phyloP scores from a whole-genome alignment of 2,113 vertebrate genomes.

The Mobula hypostoma region DNA sequence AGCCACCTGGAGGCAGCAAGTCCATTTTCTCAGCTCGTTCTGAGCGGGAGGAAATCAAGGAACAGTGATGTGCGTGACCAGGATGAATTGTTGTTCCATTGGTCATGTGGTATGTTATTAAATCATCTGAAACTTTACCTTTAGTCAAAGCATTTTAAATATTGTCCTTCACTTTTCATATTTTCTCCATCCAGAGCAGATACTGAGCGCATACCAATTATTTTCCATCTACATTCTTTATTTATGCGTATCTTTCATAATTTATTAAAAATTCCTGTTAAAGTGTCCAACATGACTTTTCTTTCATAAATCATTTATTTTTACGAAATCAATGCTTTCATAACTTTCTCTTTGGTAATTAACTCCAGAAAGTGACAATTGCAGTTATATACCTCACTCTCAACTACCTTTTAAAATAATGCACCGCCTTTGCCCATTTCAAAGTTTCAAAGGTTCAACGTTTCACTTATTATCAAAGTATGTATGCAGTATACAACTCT shows the following conservation, averaged over 20 bases:
- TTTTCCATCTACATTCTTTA: neutral
- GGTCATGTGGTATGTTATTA: conserved; percentile 23
- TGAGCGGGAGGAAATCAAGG: neutral
- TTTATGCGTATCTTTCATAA: neutral
- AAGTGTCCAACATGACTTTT: neutral
- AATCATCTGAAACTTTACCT: neutral
- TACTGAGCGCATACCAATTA: too few relatives aligned
- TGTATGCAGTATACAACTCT: too few relatives aligned
- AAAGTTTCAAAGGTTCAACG: too few relatives aligned
- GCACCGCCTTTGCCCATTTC: neutral
- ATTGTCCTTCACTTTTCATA: neutral
- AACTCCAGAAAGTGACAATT: neutral
- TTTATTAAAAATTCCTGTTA: neutral
- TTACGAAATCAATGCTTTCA: neutral
- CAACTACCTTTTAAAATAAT: neutral
- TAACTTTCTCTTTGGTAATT: neutral
- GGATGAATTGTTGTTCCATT: neutral
- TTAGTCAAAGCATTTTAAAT: neutral
- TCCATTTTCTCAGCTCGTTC: conserved; percentile 4
- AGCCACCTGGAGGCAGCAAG: neutral
- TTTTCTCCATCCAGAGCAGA: neutral
- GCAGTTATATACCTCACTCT: neutral
- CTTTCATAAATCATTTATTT: neutral
- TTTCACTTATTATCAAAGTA: too few relatives aligned
- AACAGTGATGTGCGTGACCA: too few relatives aligned